Evolutionary conservation across 2,113 vertebrate genomes (phyloP).

Genomic region (Grammomys surdaster): DNA sequence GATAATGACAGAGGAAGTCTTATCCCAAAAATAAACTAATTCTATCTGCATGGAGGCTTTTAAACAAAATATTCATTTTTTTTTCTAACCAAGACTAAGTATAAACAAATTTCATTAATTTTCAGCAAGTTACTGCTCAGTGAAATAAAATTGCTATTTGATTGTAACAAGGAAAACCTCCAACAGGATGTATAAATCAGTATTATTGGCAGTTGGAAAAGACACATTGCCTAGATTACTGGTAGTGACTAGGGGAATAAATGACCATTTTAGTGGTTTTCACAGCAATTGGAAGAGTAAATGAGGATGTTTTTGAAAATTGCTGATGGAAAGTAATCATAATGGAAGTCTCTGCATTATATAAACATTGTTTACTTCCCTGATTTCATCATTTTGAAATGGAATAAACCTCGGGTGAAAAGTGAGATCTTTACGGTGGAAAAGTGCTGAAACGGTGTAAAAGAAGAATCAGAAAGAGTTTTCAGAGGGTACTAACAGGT

Average conservation of each 20-base stretch:
- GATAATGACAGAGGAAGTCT: background rate
- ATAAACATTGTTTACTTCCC: slow-evolving; percentile 76
- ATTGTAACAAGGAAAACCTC: slow-evolving; percentile 60
- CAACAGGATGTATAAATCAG: slow-evolving; percentile 77
- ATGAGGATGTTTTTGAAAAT: slow-evolving; percentile 82
- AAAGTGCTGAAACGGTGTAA: slow-evolving; percentile 76
- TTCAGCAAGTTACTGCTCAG: slow-evolving; percentile 67
- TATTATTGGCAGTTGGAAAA: slow-evolving; percentile 78
- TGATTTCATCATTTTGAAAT: slow-evolving; percentile 70
- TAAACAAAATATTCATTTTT: slow-evolving; percentile 13
- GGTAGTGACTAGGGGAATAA: slow-evolving; percentile 77
- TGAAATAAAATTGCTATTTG: slow-evolving; percentile 74
- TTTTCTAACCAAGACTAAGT: slow-evolving; percentile 18
- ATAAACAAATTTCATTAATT: slow-evolving; percentile 80
- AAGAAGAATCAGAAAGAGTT: slow-evolving; percentile 9
- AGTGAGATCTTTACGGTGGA: slow-evolving; percentile 44
- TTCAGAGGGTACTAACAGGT: slow-evolving; percentile 37
- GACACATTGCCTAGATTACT: slow-evolving; percentile 62
- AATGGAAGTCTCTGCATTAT: slow-evolving; percentile 66
- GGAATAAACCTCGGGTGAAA: slow-evolving; percentile 53
- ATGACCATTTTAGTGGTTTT: slow-evolving; percentile 80
- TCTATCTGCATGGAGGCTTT: background rate
- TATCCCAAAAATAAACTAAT: background rate
- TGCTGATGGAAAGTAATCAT: slow-evolving; percentile 80
- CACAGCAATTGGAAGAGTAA: slow-evolving; percentile 80